These are phyloP conservation scores for Cosmia pyralina DNA, from an alignment of 2,888 invertebrate genomes.

Conservation along the genomic window DNA sequence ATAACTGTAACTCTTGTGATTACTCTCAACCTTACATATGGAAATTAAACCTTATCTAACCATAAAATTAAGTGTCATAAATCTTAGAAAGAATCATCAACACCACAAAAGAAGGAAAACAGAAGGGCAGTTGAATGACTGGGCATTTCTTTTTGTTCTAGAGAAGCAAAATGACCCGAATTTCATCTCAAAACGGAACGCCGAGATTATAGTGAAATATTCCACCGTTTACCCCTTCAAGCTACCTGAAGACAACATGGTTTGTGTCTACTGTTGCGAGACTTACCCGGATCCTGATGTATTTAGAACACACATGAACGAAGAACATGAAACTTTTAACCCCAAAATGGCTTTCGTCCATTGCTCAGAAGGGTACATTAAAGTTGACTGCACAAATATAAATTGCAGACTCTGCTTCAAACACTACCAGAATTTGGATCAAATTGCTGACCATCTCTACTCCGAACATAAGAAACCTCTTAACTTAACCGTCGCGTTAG, in stretches of 20 bases:
- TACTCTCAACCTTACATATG: background rate
- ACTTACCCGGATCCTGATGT: constrained; percentile 76
- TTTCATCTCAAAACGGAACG: constrained; percentile 85
- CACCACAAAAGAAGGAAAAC: constrained; percentile 44
- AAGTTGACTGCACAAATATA: constrained; percentile 82
- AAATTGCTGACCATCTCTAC: constrained; percentile 78
- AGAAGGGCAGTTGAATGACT: constrained; percentile 77
- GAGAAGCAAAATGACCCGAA: constrained; percentile 80
- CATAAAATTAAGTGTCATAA: constrained; percentile 39
- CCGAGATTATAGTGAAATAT: constrained; percentile 84
- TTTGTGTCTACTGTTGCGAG: constrained; percentile 86
- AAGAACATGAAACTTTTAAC: constrained; percentile 80
- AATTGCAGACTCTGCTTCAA: constrained; percentile 80
- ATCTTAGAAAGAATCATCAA: constrained; percentile 31
- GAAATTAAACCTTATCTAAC: constrained; percentile 25
- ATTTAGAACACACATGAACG: constrained; percentile 82
- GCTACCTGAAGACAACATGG: constrained; percentile 82
- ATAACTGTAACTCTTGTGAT: constrained; percentile 4
- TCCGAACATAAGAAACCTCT: constrained; percentile 75
- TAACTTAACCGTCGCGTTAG: constrained; percentile 74
- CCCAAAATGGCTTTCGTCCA: constrained; percentile 80
- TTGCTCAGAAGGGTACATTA: constrained; percentile 81
- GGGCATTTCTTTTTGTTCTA: constrained; percentile 89
- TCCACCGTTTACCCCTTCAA: constrained; percentile 87
- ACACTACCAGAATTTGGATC: constrained; percentile 72